Conservation (phyloP, 2,888 invertebrate genomes). For the Leucophenga montana region DNA sequence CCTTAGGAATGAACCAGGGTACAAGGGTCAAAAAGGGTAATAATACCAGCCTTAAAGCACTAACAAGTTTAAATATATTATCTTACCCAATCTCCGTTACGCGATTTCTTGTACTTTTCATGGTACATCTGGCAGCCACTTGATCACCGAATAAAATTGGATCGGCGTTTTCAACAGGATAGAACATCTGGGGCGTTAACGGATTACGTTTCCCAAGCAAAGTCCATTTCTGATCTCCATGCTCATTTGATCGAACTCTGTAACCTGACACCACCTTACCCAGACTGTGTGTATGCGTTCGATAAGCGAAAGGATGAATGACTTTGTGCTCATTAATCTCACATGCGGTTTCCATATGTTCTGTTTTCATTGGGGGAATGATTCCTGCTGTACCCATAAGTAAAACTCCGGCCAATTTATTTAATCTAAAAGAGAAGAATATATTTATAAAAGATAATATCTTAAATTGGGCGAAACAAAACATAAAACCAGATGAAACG, state of each 20-base stretch:
- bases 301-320: slow-evolving; percentile 95
- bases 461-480: not conserved
- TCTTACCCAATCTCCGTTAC: slow-evolving; percentile 83
- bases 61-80: not conserved
- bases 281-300: slow-evolving; percentile 93
- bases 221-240: slow-evolving; percentile 82
- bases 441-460: not conserved
- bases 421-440: slow-evolving; percentile 77
- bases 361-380: slow-evolving; percentile 81
- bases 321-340: slow-evolving; percentile 84
- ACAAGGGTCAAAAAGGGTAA: too few relatives aligned
- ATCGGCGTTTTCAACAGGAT: slow-evolving; percentile 80
- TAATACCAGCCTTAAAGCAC: not conserved
- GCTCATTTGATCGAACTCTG: slow-evolving; percentile 77
- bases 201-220: slow-evolving; percentile 90
- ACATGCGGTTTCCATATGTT: slow-evolving; percentile 95
- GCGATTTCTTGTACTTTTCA: slow-evolving; percentile 82
- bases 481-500: too few relatives aligned
- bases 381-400: slow-evolving; percentile 89
- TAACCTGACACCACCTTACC: slow-evolving; percentile 91
- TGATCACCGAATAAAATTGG: slow-evolving; percentile 82
- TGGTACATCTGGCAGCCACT: slow-evolving; percentile 92
- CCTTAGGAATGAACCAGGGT: too few relatives aligned
- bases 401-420: slow-evolving; percentile 92
- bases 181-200: slow-evolving; percentile 94